Percentiles rank a stretch among this genome's conserved stretches.
phyloP scores from a whole-genome alignment of 1,140 invertebrate species.

The Campodea augens region DNA sequence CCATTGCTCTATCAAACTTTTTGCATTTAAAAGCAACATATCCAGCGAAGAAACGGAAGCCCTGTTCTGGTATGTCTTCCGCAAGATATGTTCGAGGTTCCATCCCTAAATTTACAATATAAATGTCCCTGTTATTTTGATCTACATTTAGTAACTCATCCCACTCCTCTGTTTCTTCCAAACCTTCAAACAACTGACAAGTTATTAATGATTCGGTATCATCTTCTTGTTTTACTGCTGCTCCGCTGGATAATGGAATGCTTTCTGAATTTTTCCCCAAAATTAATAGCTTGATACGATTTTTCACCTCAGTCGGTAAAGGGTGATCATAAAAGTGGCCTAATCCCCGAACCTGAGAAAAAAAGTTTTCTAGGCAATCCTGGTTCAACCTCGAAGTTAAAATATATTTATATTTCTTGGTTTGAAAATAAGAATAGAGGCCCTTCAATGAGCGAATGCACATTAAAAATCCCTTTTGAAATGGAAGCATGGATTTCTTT shows the following conservation, averaged over 20 bases:
- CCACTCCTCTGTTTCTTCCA: too few relatives aligned
- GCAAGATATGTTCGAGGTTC: too few relatives aligned
- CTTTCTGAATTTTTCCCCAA: conserved; percentile 14
- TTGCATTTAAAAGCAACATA: not conserved
- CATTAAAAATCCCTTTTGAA: conserved; percentile 13
- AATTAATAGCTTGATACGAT: conserved; percentile 8
- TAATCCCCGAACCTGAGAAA: conserved; percentile 1
- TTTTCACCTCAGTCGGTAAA: conserved; percentile 6
- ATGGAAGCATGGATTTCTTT: conserved; percentile 12
- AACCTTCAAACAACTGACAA: too few relatives aligned
- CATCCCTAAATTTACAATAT: too few relatives aligned
- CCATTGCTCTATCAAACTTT: not conserved
- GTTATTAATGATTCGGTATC: too few relatives aligned
- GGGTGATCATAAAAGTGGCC: conserved; percentile 8
- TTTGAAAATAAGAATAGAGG: conserved; percentile 4
- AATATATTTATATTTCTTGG: conserved; percentile 7
- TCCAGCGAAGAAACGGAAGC: not conserved
- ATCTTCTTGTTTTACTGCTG: too few relatives aligned
- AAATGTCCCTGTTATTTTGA: too few relatives aligned
- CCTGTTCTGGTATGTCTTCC: too few relatives aligned
- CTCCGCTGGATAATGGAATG: too few relatives aligned
- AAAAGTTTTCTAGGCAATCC: conserved; percentile 12
- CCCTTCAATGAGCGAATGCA: conserved; percentile 6
- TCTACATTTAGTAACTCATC: too few relatives aligned
- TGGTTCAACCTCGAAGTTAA: conserved; percentile 12